Conservation (phyloP, 1,140 invertebrate species). For the Heterodera schachtii region DNA sequence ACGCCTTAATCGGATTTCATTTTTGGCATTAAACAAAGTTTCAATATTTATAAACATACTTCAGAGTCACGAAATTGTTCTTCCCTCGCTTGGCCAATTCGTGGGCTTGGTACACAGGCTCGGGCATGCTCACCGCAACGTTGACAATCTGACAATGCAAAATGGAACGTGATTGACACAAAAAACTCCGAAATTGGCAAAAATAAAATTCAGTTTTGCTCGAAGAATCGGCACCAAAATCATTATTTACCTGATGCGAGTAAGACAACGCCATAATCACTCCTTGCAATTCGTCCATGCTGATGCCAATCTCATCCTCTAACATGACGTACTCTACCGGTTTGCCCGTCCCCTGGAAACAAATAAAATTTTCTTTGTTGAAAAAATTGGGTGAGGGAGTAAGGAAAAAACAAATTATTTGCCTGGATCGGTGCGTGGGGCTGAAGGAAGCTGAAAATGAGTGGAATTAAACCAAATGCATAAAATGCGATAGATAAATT, state of each 20-base stretch:
- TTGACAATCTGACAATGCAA: constrained; percentile 19
- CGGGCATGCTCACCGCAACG: constrained; percentile 10
- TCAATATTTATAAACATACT: not conserved
- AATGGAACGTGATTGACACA: not conserved
- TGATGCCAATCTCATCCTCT: constrained; percentile 29
- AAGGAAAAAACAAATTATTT: not conserved
- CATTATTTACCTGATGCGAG: constrained; percentile 24
- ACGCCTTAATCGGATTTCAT: not conserved
- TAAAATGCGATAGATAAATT: too few species aligned
- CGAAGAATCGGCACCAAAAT: not conserved
- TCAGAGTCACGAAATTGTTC: constrained; percentile 18
- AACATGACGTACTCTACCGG: constrained; percentile 33
- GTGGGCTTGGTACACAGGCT: constrained; percentile 30
- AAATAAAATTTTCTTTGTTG: not conserved
- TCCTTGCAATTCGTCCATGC: constrained; percentile 32
- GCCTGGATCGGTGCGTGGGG: constrained; percentile 26
- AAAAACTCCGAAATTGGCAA: not conserved
- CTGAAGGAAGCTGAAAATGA: constrained; percentile 19
- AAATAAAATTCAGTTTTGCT: not conserved
- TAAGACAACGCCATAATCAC: constrained; percentile 32
- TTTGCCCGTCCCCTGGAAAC: constrained; percentile 33
- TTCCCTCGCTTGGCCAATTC: constrained; percentile 31
- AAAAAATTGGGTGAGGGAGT: not conserved
- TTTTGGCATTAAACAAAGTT: not conserved
- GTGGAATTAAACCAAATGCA: too few species aligned